These are phyloP conservation scores for Euproctis similis DNA, from an alignment of 2,888 invertebrate species.

Conservation along the genomic window DNA sequence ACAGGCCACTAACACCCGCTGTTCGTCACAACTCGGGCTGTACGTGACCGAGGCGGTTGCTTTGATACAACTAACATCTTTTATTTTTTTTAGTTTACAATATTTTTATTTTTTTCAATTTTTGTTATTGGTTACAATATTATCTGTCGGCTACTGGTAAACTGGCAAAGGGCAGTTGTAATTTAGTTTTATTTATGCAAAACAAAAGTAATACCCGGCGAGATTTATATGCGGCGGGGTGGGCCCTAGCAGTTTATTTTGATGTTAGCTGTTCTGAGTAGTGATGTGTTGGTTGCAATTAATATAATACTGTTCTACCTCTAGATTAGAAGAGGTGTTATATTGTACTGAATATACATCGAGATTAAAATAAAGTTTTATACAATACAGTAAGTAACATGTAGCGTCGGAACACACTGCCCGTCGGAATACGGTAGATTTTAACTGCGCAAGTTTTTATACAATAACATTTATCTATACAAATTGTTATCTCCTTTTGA, in stretches of 20 bases:
- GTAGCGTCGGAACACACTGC: no score
- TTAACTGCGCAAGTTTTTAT: no score
- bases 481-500: no score
- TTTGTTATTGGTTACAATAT: slow-evolving; percentile 70
- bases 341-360: no score
- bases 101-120: slow-evolving; percentile 59
- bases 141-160: slow-evolving; percentile 70
- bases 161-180: slow-evolving; percentile 63
- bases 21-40: slow-evolving; percentile 64
- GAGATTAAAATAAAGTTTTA: no score
- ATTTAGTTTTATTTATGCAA: slow-evolving; percentile 74
- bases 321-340: no score
- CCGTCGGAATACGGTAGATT: no score
- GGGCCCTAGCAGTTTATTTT: slow-evolving; percentile 32
- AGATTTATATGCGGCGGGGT: slow-evolving; percentile 60
- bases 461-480: no score
- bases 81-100: slow-evolving; percentile 49
- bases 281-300: no score
- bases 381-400: no score
- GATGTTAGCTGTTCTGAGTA: slow-evolving; percentile 13
- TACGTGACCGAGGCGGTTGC: slow-evolving; percentile 69
- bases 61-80: slow-evolving; percentile 62
- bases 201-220: slow-evolving; percentile 58
- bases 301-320: no score
- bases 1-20: slow-evolving; percentile 49